Evolutionary conservation across 2,888 invertebrate genomes (phyloP).

Genomic region (Nudaria mundana): DNA sequence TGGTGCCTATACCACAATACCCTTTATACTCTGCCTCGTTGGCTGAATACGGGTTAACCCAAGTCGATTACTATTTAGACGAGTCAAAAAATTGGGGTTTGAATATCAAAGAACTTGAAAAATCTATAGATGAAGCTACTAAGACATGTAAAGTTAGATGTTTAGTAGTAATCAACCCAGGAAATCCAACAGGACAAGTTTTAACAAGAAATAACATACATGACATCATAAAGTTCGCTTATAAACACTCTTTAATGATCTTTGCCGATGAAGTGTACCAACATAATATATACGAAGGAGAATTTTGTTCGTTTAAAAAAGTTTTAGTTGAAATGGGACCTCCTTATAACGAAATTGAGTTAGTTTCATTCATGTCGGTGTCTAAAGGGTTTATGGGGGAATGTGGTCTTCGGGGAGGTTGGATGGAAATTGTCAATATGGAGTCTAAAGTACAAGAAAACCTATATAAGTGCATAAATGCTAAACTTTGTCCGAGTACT

Average conservation of each 20-base stretch:
- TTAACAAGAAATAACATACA: conserved; percentile 91
- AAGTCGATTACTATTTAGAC: conserved; percentile 92
- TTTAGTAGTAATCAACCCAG: conserved; percentile 95
- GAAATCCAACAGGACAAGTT: conserved; percentile 94
- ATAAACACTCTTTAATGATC: conserved; percentile 88
- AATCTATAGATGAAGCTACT: conserved; percentile 84
- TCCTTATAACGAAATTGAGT: conserved; percentile 89
- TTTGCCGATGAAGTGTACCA: conserved; percentile 97
- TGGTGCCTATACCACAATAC: conserved; percentile 98
- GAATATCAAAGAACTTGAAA: conserved; percentile 86
- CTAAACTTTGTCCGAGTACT: conserved; percentile 94
- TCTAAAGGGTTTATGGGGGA: conserved; percentile 96
- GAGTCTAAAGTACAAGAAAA: conserved; percentile 76
- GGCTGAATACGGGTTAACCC: conserved; percentile 90
- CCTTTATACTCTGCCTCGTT: conserved; percentile 95
- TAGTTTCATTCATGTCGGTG: conserved; percentile 95
- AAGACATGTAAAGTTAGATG: conserved; percentile 85
- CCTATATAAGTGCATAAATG: conserved; percentile 44
- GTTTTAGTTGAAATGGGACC: conserved; percentile 91
- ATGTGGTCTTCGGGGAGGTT: conserved; percentile 95
- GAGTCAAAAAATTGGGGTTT: conserved; percentile 92
- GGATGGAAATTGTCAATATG: conserved; percentile 92
- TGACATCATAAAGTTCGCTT: conserved; percentile 92
- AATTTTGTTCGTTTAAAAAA: conserved; percentile 95
- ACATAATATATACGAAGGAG: conserved; percentile 92